Evolutionary conservation across 2,113 vertebrate genomes (phyloP).

Genomic region (Halichoerus grypus): DNA sequence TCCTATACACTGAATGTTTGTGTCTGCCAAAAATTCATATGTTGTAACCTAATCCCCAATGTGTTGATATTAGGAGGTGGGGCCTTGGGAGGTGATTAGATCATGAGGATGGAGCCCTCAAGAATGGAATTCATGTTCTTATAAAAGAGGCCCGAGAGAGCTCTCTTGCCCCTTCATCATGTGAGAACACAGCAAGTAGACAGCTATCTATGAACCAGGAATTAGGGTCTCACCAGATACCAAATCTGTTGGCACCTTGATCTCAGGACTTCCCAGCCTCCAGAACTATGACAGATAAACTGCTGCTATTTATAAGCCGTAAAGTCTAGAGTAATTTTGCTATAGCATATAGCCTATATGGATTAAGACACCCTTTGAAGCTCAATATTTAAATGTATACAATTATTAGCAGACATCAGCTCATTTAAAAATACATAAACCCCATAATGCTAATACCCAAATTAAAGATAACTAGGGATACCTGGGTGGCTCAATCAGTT

Average conservation of each 20-base stretch:
- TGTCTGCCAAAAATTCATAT: background rate
- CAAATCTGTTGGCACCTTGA: background rate
- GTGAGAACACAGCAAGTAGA: background rate
- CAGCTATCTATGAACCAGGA: background rate
- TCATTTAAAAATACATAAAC: background rate
- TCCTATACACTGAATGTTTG: background rate
- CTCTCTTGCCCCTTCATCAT: background rate
- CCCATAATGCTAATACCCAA: background rate
- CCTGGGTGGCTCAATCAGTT: no score
- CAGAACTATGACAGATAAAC: background rate
- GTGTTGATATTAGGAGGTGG: background rate
- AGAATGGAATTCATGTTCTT: background rate
- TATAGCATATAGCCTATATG: background rate
- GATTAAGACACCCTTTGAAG: background rate
- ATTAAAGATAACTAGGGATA: background rate
- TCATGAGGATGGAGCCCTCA: background rate
- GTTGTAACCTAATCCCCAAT: background rate
- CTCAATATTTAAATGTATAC: background rate
- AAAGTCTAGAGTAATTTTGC: background rate
- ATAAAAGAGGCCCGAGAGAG: background rate
- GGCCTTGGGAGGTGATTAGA: background rate
- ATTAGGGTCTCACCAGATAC: background rate
- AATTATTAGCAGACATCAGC: background rate
- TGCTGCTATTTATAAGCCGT: background rate
- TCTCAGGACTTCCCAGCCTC: background rate